Conservation (phyloP, 2,113 vertebrate genomes). For the Falco punctatus region DNA sequence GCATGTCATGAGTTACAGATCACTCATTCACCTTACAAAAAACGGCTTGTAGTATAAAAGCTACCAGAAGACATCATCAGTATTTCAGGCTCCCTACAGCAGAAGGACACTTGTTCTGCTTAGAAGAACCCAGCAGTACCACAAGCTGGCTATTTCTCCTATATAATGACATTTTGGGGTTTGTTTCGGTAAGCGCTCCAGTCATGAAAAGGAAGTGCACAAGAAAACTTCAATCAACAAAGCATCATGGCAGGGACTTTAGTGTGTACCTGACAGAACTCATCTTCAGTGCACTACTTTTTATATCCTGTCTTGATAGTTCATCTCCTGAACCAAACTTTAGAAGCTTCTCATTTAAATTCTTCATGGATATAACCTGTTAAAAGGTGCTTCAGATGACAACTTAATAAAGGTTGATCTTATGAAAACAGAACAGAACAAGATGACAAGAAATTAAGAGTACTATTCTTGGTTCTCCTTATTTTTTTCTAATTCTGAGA, state of each 20-base stretch:
- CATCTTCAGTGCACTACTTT: neutral
- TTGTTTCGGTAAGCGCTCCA: neutral
- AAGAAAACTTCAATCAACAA: neutral
- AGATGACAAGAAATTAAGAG: constrained; percentile 38
- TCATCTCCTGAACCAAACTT: neutral
- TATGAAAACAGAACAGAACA: constrained; percentile 42
- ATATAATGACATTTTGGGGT: neutral
- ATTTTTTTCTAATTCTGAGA: constrained; percentile 1
- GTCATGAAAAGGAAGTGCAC: neutral
- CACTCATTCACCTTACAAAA: neutral
- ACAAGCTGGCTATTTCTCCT: neutral
- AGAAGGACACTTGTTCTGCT: neutral
- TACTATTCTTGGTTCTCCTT: constrained; percentile 33
- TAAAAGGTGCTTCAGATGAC: constrained; percentile 44
- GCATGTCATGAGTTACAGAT: neutral
- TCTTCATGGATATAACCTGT: constrained; percentile 4
- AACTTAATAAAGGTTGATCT: constrained; percentile 51
- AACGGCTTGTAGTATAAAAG: neutral
- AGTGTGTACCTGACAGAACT: neutral
- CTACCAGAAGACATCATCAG: neutral
- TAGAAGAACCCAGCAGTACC: neutral
- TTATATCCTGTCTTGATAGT: neutral
- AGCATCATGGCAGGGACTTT: neutral
- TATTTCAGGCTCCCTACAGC: neutral
- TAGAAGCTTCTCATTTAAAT: constrained; percentile 16